phyloP scores from a whole-genome alignment of 2,113 vertebrate species.

The Lipotes vexillifer region DNA sequence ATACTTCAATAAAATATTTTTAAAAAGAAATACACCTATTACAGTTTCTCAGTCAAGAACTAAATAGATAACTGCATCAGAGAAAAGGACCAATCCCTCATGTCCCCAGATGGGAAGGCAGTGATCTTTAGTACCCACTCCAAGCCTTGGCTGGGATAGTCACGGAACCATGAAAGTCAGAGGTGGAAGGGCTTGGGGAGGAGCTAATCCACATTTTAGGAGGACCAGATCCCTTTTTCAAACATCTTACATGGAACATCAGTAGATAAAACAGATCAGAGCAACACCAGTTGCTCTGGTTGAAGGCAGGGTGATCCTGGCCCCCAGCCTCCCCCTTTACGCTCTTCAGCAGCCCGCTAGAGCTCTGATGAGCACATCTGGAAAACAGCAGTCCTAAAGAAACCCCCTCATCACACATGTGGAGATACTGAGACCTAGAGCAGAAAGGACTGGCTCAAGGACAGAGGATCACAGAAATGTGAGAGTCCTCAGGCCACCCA shows the following conservation, averaged over 20 bases:
- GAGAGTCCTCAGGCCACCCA: too few species aligned
- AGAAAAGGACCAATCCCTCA: accelerated
- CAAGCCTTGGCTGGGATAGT: too few species aligned
- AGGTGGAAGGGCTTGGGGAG: too few species aligned
- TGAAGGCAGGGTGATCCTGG: not conserved
- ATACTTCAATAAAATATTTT: not conserved
- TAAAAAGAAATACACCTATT: not conserved
- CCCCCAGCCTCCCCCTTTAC: too few species aligned
- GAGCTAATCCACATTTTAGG: accelerated
- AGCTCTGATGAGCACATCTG: not conserved
- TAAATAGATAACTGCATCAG: accelerated
- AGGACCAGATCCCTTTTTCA: too few species aligned
- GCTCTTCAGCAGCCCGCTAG: not conserved
- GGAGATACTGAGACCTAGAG: accelerated
- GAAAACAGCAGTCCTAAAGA: too few species aligned
- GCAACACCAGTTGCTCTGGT: accelerated
- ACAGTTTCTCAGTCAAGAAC: not conserved
- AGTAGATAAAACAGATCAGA: accelerated
- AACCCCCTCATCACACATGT: accelerated
- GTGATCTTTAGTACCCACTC: too few species aligned
- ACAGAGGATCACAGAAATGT: not conserved
- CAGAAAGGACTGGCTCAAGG: not conserved
- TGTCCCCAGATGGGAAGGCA: not conserved
- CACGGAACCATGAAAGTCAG: accelerated
- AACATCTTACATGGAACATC: accelerated